Base-by-base conservation (phyloP, 2,113 vertebrate species). In the Acanthisitta chloris region DNA sequence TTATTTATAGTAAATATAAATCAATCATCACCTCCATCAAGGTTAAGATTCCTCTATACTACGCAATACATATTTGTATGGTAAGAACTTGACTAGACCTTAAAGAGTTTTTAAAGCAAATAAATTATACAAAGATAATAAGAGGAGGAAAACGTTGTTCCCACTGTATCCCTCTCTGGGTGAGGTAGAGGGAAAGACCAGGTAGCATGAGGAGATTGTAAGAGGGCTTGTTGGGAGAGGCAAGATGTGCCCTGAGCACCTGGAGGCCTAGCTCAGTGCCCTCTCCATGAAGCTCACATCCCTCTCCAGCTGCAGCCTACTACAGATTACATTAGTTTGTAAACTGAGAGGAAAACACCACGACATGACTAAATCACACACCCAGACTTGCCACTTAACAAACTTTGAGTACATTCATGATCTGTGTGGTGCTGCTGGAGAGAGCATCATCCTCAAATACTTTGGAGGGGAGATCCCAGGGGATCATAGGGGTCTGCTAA, bases 401-500 rank as follows among this genome's bases (percentile, higher is more conserved):
- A 23, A 43, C 34, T 33, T 48, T 10, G 17, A 55, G 40, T 29
- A 59, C 43, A 46, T 72, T 28, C 10, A 9, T 12, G 72, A 13
- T 12, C 2, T 2, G 2, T 7, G 13, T 5, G 29, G 45, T 66
- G 73, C 36, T 81, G 36, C 20, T 52, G 26, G 28, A 49, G 33
- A 69, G 11, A 69, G 4, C 15, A 36, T 6, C 31, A 43, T 5
- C 24, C n/a, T 73, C 33, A 36, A 57, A 33, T 4, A 36, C 6
- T 34, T 74, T 5, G 14, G 48, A 57, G 42, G 19, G 3, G 5
- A 82, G 28, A 64, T 40, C 8, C 33, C 66, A 57, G 10, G 11
- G 29, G 4, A 24, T 31, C 71, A 28, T 0, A 48, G 9, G 43
- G 72, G 7, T 2, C 48, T 64, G 21, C 23, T 0, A 21, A 6